Evolutionary conservation across 2,113 vertebrate species (phyloP).

Genomic region (Caranx ignobilis): DNA sequence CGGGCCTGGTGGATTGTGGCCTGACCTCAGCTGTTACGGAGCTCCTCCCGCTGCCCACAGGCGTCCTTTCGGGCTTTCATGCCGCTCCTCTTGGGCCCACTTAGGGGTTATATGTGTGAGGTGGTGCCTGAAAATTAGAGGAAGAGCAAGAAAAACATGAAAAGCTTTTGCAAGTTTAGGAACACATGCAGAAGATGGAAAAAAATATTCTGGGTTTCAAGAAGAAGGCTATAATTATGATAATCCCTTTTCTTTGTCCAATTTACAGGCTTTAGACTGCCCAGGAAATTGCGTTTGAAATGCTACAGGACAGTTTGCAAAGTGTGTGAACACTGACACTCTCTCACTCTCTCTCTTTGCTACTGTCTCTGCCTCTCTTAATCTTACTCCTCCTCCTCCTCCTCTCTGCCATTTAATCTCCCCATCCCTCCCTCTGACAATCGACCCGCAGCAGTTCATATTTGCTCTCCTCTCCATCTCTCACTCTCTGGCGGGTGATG

Average conservation of each 20-base stretch:
- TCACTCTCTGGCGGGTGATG: constrained; percentile 30
- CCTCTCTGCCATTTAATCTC: constrained; percentile 47
- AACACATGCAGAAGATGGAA: constrained; percentile 24
- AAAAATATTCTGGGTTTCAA: constrained; percentile 44
- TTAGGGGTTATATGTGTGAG: constrained; percentile 74
- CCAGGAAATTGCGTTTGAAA: constrained; percentile 61
- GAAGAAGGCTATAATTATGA: constrained; percentile 56
- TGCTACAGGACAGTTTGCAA: constrained; percentile 32
- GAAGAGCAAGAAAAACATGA: not conserved
- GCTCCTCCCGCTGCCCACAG: constrained; percentile 44
- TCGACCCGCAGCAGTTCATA: constrained; percentile 65
- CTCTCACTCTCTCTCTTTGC: constrained; percentile 8
- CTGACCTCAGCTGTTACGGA: constrained; percentile 47
- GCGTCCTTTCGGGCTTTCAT: constrained; percentile 45
- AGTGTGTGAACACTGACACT: constrained; percentile 37
- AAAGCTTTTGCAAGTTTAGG: constrained; percentile 29
- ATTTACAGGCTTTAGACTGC: constrained; percentile 45
- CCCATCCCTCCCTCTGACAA: constrained; percentile 23
- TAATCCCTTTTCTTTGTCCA: constrained; percentile 61
- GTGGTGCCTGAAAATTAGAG: constrained; percentile 74
- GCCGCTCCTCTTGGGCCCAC: constrained; percentile 51
- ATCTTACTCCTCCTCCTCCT: constrained; percentile 40
- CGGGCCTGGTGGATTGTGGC: constrained; percentile 33
- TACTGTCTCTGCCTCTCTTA: constrained; percentile 25
- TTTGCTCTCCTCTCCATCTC: constrained; percentile 67